Percentiles rank a stretch among this genome's conserved stretches.
These are phyloP conservation scores for Chrysotoxum bicinctum DNA, from an alignment of 2,888 invertebrate genomes.

Conservation along the genomic window DNA sequence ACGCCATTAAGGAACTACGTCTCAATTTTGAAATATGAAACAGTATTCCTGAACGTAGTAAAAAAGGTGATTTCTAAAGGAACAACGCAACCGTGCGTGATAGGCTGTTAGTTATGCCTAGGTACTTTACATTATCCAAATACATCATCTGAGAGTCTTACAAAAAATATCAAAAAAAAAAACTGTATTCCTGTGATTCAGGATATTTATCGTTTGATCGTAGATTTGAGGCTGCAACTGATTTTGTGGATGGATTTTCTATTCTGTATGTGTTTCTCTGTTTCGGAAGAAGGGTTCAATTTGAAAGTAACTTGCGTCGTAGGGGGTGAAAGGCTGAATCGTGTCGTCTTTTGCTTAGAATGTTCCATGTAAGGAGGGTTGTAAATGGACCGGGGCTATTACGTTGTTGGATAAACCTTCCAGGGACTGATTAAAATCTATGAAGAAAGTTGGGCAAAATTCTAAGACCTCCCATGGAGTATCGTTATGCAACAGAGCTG, in stretches of 20 bases:
- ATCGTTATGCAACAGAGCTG: background rate
- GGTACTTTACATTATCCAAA: background rate
- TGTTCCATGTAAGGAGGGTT: background rate
- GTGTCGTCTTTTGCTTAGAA: background rate
- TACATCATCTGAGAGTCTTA: background rate
- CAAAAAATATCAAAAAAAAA: background rate
- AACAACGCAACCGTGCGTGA: slow-evolving; percentile 1
- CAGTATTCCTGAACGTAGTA: background rate
- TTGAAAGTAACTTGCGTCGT: background rate
- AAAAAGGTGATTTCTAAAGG: background rate
- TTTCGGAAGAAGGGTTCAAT: background rate
- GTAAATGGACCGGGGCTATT: slow-evolving; percentile 19
- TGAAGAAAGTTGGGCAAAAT: slow-evolving; percentile 31
- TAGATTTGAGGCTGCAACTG: slow-evolving; percentile 19
- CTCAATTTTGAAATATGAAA: background rate
- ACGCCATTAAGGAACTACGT: slow-evolving; percentile 13
- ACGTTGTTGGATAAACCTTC: slow-evolving; percentile 51
- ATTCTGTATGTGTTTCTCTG: background rate
- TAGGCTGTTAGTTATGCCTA: background rate
- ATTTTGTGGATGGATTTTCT: background rate
- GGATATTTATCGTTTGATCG: background rate
- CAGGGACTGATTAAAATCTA: slow-evolving; percentile 49
- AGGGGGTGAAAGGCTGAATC: background rate
- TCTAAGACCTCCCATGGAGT: slow-evolving; percentile 10
- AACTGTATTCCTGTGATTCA: background rate